Conservation (phyloP, 2,113 vertebrate genomes). For the Capricornis sumatraensis region DNA sequence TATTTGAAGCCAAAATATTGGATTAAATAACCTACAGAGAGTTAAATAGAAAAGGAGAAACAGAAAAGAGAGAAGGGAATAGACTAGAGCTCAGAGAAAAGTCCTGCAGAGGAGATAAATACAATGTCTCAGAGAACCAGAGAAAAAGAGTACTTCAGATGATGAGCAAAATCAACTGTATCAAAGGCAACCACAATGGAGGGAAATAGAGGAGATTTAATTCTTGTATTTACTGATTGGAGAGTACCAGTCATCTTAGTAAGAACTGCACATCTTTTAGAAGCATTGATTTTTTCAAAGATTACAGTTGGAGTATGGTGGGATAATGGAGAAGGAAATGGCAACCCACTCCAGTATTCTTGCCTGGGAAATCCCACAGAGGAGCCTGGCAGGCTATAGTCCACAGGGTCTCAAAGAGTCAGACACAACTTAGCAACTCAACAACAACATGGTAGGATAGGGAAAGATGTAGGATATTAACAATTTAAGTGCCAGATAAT, state of each 20-base stretch:
- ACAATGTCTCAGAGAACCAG: neutral
- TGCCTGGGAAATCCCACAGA: neutral
- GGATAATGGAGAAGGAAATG: neutral
- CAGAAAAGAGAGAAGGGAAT: neutral
- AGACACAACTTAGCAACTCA: neutral
- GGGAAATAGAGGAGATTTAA: no score
- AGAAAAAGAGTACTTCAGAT: neutral
- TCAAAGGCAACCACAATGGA: neutral
- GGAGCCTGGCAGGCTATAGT: neutral
- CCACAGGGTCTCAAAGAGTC: neutral
- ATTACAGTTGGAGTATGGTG: neutral
- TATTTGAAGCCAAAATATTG: neutral
- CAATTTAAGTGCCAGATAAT: neutral
- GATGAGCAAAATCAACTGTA: neutral
- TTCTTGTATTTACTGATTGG: neutral
- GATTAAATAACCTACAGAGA: neutral
- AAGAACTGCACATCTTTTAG: neutral
- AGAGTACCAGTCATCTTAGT: neutral
- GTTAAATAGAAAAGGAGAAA: neutral
- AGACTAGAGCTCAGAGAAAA: neutral
- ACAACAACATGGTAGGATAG: neutral
- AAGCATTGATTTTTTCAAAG: neutral
- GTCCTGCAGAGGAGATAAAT: neutral
- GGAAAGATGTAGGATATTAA: neutral
- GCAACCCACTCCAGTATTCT: neutral